Evolutionary conservation across 2,888 invertebrate genomes (phyloP).

Genomic region (Amblyjoppa fuscipennis): DNA sequence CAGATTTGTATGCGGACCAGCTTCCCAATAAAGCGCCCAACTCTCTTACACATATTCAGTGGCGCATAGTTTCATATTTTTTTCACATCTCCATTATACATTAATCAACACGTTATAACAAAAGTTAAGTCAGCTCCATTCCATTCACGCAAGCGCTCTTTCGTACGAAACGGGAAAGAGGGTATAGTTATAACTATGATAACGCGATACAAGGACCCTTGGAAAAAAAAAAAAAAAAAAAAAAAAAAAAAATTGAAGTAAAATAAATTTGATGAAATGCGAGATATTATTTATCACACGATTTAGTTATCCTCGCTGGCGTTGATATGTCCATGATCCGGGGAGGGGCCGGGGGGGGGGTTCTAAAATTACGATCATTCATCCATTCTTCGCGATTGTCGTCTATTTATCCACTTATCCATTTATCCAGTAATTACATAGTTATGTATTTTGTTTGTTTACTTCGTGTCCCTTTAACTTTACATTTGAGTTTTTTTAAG

Average conservation of each 20-base stretch:
- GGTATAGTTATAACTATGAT: not conserved
- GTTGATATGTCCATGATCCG: constrained; percentile 81
- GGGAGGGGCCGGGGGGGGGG: constrained; percentile 56
- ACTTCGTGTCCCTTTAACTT: constrained; percentile 19
- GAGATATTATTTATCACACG: constrained; percentile 46
- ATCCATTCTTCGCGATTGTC: constrained; percentile 55
- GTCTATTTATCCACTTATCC: constrained; percentile 13
- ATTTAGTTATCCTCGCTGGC: constrained; percentile 46
- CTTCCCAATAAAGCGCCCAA: constrained; percentile 69
- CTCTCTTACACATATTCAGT: constrained; percentile 69
- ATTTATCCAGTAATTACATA: constrained; percentile 44
- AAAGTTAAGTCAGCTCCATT: constrained; percentile 20
- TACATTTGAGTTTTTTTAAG: constrained; percentile 26
- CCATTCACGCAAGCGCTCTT: constrained; percentile 18
- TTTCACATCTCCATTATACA: constrained; percentile 17
- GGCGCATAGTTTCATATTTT: constrained; percentile 42
- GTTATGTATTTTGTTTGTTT: constrained; percentile 11
- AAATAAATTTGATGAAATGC: constrained; percentile 6
- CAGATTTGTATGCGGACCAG: constrained; percentile 70
- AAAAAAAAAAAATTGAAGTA: not conserved
- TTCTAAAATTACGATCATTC: constrained; percentile 53
- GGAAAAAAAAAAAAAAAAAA: constrained; percentile 3
- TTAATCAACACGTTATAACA: constrained; percentile 45
- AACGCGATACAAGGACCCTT: not conserved
- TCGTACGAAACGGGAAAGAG: constrained; percentile 34